Evolutionary conservation across 2,113 vertebrate genomes (phyloP).

Genomic region (Tupaia chinensis): DNA sequence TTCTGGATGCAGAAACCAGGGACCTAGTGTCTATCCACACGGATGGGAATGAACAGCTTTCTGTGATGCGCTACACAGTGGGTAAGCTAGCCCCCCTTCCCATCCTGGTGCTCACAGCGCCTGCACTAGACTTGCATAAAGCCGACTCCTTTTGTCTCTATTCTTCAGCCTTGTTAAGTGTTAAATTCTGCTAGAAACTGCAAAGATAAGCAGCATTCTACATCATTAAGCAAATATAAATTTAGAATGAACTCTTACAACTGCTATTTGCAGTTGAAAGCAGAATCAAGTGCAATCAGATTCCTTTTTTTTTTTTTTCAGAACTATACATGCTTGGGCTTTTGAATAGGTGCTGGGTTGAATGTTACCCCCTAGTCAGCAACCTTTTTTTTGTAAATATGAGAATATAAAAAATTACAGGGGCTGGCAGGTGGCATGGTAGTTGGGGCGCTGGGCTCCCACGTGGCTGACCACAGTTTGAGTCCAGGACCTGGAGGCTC

Average conservation of each 20-base stretch:
- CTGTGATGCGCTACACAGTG: constrained; percentile 96
- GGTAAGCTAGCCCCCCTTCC: constrained; percentile 87
- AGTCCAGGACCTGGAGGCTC: too few species aligned
- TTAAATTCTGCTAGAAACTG: constrained; percentile 37
- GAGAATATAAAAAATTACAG: neutral
- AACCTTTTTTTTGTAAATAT: constrained; percentile 6
- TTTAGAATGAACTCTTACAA: constrained; percentile 13
- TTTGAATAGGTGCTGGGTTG: neutral
- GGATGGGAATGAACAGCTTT: constrained; percentile 98
- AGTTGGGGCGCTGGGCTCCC: too few species aligned
- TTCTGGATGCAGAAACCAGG: constrained; percentile 96
- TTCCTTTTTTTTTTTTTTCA: neutral
- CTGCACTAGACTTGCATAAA: neutral
- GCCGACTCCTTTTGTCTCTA: neutral
- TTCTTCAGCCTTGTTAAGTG: neutral
- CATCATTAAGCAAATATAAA: constrained; percentile 31
- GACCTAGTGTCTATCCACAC: constrained; percentile 98
- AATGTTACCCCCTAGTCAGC: constrained; percentile 19
- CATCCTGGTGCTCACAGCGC: neutral
- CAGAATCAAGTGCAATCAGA: neutral
- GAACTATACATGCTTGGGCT: neutral
- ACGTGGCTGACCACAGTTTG: too few species aligned
- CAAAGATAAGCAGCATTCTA: neutral
- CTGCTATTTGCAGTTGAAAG: constrained; percentile 22
- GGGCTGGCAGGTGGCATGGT: too few species aligned